These are phyloP conservation scores for Gadopsis bispinosus DNA, from an alignment of 2,797 vertebrate species.

Conservation along the genomic window DNA sequence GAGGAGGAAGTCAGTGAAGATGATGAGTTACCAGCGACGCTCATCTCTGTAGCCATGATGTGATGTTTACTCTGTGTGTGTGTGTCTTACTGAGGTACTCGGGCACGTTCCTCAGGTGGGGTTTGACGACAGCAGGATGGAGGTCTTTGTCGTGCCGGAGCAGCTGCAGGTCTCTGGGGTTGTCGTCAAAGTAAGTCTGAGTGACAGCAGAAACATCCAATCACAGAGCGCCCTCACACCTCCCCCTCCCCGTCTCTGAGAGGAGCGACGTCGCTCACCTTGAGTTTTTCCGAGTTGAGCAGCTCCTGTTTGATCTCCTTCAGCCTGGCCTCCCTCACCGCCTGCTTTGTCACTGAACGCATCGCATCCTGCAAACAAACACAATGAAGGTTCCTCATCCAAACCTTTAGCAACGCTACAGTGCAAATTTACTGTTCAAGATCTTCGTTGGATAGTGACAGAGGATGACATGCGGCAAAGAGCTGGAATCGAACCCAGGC, in stretches of 20 bases:
- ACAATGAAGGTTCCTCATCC: neutral
- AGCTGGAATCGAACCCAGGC: too few relatives aligned
- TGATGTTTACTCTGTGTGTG: neutral
- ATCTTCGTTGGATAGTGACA: too few relatives aligned
- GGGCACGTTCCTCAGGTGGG: conserved; percentile 91
- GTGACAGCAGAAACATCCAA: conserved; percentile 15
- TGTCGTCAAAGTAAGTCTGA: conserved; percentile 95
- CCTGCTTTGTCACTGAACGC: conserved; percentile 95
- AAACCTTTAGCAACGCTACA: neutral
- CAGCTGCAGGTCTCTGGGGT: conserved; percentile 92
- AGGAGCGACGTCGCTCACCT: conserved; percentile 78
- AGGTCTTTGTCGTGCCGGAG: conserved; percentile 92
- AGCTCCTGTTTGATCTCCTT: conserved; percentile 96
- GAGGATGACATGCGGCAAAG: too few relatives aligned
- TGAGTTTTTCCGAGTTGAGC: conserved; percentile 93
- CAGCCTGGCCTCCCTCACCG: conserved; percentile 91
- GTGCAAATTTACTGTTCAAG: neutral
- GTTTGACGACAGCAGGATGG: conserved; percentile 91
- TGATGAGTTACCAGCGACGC: neutral
- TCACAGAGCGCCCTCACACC: neutral
- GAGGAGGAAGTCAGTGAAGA: neutral
- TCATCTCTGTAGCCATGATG: neutral
- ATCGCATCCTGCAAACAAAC: conserved; percentile 88
- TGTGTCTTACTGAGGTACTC: conserved; percentile 90
- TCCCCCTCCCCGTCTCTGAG: neutral